Evolutionary conservation across 2,113 vertebrate genomes (phyloP).

Genomic region (Bungarus multicinctus): DNA sequence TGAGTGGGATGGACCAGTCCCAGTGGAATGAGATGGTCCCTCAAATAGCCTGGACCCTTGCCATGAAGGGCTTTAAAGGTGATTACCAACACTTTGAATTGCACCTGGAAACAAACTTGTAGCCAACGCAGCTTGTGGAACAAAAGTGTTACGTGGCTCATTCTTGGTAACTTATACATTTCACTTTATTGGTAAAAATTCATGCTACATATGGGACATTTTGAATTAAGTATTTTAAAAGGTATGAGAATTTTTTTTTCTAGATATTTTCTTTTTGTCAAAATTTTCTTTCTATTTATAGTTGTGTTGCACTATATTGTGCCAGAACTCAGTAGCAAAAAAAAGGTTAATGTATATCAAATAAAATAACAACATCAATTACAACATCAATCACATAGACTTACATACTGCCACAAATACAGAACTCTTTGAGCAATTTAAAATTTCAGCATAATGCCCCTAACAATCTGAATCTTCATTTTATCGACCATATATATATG

Average conservation of each 20-base stretch:
- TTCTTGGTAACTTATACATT: background rate
- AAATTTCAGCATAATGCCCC: background rate
- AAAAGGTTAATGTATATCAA: background rate
- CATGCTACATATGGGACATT: background rate
- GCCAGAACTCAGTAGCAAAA: background rate
- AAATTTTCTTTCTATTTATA: background rate
- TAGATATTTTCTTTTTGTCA: background rate
- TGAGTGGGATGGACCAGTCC: background rate
- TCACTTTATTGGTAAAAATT: background rate
- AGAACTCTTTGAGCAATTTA: background rate
- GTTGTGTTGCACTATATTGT: fast-evolving
- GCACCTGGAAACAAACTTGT: background rate
- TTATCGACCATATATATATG: background rate
- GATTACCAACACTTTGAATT: background rate
- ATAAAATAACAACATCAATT: background rate
- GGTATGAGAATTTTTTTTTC: background rate
- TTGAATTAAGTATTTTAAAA: background rate
- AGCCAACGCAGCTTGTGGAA: background rate
- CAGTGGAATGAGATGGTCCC: background rate
- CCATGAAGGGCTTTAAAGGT: background rate
- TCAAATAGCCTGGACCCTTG: background rate
- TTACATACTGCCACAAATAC: background rate
- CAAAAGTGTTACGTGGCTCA: background rate
- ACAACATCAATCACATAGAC: no score
- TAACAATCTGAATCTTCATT: background rate